A percentile compares a stretch with the other conserved stretches of the same genome.
phyloP scores from a whole-genome alignment of 2,888 invertebrate species.

The Lapara coniferarum region DNA sequence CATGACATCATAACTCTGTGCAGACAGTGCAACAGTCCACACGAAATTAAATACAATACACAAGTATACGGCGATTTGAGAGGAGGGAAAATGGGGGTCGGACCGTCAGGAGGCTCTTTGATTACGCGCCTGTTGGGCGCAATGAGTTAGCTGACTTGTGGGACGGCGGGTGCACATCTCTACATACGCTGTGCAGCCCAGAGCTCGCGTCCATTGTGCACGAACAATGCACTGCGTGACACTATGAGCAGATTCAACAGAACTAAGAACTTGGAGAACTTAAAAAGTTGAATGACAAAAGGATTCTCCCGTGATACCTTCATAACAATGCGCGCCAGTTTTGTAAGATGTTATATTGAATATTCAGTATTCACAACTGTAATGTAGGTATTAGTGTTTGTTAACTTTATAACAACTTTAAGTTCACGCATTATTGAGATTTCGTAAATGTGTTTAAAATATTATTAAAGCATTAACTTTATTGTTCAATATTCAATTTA shows the following conservation, averaged over 20 bases:
- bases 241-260: slow-evolving; percentile 62
- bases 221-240: slow-evolving; percentile 71
- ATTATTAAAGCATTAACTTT: not conserved
- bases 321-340: slow-evolving; percentile 19
- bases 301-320: slow-evolving; percentile 35
- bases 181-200: slow-evolving; percentile 62
- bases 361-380: slow-evolving; percentile 13
- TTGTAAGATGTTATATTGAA: slow-evolving; percentile 17
- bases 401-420: not conserved
- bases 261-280: slow-evolving; percentile 72
- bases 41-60: slow-evolving; percentile 22
- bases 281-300: slow-evolving; percentile 72
- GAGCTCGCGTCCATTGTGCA: slow-evolving; percentile 61
- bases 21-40: slow-evolving; percentile 37
- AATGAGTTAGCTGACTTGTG: slow-evolving; percentile 59
- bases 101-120: slow-evolving; percentile 11
- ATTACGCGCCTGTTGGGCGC: slow-evolving; percentile 28
- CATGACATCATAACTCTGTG: slow-evolving; percentile 1
- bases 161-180: slow-evolving; percentile 55
- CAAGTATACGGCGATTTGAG: slow-evolving; percentile 23
- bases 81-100: slow-evolving; percentile 23
- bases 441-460: not conserved
- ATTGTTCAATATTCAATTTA: too few relatives aligned
- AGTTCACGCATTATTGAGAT: not conserved
- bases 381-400: slow-evolving; percentile 3